phyloP scores from a whole-genome alignment of 1,140 invertebrate species.

The Drosophila oshimai region DNA sequence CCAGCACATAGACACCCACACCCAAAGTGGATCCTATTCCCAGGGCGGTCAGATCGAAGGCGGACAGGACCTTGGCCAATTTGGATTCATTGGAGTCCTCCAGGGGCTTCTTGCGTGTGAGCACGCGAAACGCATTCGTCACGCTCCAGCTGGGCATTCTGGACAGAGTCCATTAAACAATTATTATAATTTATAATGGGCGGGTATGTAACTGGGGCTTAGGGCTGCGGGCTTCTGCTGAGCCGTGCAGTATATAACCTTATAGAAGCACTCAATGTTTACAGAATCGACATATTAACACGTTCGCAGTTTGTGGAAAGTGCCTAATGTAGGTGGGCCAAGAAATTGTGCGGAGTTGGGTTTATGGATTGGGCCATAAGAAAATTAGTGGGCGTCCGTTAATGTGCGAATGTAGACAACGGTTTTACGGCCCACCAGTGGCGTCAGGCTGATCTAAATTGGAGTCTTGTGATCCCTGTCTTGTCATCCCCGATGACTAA shows the following conservation, averaged over 20 bases:
- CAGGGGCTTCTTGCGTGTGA: constrained; percentile 74
- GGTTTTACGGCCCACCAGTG: constrained; percentile 16
- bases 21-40: constrained; percentile 95
- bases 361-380: constrained; percentile 37
- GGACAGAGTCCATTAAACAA: constrained; percentile 29
- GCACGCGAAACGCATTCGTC: constrained; percentile 60
- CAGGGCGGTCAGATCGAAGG: constrained; percentile 90
- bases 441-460: constrained; percentile 39
- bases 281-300: constrained; percentile 69
- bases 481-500: constrained; percentile 25
- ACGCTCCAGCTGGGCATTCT: constrained; percentile 74
- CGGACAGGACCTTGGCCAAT: constrained; percentile 89
- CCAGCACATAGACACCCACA: constrained; percentile 95
- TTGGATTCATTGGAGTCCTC: constrained; percentile 84
- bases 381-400: constrained; percentile 65
- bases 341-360: constrained; percentile 37
- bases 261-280: constrained; percentile 47
- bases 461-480: constrained; percentile 59
- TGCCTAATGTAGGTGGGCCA: constrained; percentile 2
- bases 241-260: constrained; percentile 37
- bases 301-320: constrained; percentile 49
- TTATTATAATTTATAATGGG: constrained; percentile 12
- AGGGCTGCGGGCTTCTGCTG: constrained; percentile 31
- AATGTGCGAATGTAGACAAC: constrained; percentile 57
- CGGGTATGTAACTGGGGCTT: constrained; percentile 9